These are phyloP conservation scores for Garra rufa DNA, from an alignment of 2,113 vertebrate genomes.

Conservation along the genomic window DNA sequence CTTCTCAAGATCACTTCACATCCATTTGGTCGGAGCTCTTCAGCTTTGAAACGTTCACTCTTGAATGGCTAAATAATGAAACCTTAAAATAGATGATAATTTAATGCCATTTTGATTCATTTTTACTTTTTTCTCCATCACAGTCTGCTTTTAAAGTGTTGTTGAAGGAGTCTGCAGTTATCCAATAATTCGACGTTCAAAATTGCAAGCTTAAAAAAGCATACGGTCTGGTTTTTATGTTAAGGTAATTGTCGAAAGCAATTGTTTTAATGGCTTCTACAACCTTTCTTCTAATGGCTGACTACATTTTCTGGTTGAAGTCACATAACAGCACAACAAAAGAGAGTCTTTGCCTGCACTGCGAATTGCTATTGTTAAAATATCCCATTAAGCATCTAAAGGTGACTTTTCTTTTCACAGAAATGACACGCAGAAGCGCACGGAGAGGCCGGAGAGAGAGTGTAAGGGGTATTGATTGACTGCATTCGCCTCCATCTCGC, in stretches of 20 bases:
- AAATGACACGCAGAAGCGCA: constrained; percentile 68
- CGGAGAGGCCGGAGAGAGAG: constrained; percentile 37
- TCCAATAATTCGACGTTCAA: neutral
- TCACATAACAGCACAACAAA: constrained; percentile 57
- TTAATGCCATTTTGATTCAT: neutral
- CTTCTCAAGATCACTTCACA: constrained; percentile 26
- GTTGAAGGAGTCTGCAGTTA: constrained; percentile 11
- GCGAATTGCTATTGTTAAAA: constrained; percentile 70
- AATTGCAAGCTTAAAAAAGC: constrained; percentile 25
- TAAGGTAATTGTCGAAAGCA: constrained; percentile 21
- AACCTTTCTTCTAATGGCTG: constrained; percentile 49
- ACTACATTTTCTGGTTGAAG: constrained; percentile 52
- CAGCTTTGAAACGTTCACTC: constrained; percentile 15
- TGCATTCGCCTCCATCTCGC: constrained; percentile 60
- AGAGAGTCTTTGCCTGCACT: constrained; percentile 65
- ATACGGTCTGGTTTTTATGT: constrained; percentile 39
- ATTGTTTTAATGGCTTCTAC: constrained; percentile 41
- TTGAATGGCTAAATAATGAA: constrained; percentile 35
- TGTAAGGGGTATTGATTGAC: constrained; percentile 72
- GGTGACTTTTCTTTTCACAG: constrained; percentile 78
- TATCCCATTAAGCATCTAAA: constrained; percentile 74
- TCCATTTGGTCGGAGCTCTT: constrained; percentile 22
- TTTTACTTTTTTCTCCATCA: neutral
- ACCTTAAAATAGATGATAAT: neutral
- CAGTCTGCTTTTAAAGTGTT: neutral